Percentiles rank a stretch among this genome's conserved stretches.
These are phyloP conservation scores for Myotis vivesi DNA, from an alignment of 2,797 vertebrate genomes.

Conservation along the genomic window DNA sequence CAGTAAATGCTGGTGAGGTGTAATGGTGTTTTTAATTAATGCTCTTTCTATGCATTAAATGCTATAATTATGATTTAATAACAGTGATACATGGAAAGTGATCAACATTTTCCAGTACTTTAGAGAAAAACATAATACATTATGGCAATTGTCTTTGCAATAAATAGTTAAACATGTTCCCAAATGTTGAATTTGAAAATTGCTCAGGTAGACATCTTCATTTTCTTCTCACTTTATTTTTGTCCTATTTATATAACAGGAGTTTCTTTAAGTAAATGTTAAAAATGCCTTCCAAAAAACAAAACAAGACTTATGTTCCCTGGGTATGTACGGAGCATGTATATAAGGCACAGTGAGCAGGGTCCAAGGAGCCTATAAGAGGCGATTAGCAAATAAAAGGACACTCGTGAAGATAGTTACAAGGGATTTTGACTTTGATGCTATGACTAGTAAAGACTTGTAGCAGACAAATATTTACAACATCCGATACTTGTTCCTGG, in stretches of 20 bases:
- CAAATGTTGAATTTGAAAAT: slow-evolving; percentile 1
- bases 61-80: slow-evolving; percentile 2
- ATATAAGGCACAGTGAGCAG: not conserved
- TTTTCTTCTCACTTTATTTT: slow-evolving; percentile 21
- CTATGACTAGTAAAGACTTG: not conserved
- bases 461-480: not conserved
- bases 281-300: not conserved
- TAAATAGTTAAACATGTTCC: not conserved
- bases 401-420: not conserved
- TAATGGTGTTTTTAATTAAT: not conserved
- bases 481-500: not conserved
- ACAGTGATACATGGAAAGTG: not conserved
- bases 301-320: not conserved
- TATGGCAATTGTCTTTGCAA: not conserved
- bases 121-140: not conserved
- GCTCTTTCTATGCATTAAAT: not conserved
- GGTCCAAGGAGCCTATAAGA: not conserved
- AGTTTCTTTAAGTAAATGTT: not conserved
- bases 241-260: not conserved
- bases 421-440: not conserved
- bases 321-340: too few species aligned
- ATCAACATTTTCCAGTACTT: not conserved
- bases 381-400: not conserved
- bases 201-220: not conserved
- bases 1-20: not conserved